Evolutionary conservation across 2,888 invertebrate genomes (phyloP).

Genomic region (Drosophila hawaiiensis): DNA sequence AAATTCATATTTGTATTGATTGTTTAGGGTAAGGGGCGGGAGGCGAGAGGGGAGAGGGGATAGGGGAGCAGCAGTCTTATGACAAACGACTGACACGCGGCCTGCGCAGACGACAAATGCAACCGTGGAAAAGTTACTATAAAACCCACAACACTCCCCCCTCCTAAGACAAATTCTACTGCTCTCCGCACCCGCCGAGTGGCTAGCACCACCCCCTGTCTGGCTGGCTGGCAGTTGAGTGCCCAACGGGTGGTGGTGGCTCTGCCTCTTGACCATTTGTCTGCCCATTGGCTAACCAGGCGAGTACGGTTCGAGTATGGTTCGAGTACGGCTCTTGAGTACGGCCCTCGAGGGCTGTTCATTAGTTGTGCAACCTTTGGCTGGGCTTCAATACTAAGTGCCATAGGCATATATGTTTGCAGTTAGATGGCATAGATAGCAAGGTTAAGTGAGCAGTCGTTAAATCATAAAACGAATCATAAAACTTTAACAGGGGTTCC

Average conservation of each 20-base stretch:
- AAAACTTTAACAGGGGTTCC: neutral
- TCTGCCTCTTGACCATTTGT: conserved; percentile 53
- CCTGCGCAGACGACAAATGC: conserved; percentile 78
- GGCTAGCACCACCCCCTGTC: conserved; percentile 8
- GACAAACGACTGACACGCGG: conserved; percentile 80
- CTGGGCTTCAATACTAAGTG: conserved; percentile 64
- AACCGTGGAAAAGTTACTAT: conserved; percentile 46
- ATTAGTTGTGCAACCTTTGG: conserved; percentile 49
- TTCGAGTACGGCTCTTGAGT: neutral
- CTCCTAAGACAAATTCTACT: neutral
- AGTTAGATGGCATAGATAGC: conserved; percentile 72
- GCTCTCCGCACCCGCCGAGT: neutral
- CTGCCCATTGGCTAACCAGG: conserved; percentile 68
- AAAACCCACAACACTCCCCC: conserved; percentile 3
- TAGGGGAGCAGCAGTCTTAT: conserved; percentile 33
- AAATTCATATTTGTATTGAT: conserved; percentile 56
- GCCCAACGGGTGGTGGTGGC: conserved; percentile 35
- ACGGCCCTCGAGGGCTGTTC: conserved; percentile 42
- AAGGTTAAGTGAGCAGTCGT: conserved; percentile 57
- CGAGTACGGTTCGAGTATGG: neutral
- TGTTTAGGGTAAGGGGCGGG: conserved; percentile 44
- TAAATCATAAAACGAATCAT: conserved; percentile 25
- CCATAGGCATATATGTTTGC: conserved; percentile 42
- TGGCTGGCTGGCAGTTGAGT: conserved; percentile 40
- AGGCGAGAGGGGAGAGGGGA: neutral